Evolutionary conservation across 2,797 vertebrate genomes (phyloP).

Genomic region (Sardinella longiceps): DNA sequence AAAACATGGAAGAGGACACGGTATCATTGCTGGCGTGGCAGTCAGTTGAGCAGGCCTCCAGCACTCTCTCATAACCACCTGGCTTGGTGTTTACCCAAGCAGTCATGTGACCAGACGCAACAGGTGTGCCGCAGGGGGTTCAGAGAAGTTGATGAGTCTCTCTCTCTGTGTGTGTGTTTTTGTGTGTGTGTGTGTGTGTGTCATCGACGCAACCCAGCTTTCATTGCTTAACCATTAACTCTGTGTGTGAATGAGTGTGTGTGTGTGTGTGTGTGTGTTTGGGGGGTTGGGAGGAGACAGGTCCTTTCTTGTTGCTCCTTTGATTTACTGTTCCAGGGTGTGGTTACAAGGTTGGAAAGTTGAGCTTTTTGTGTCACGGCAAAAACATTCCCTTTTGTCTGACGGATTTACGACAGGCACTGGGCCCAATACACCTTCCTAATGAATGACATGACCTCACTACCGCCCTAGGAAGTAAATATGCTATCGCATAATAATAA

Average conservation of each 20-base stretch:
- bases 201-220: constrained; percentile 62
- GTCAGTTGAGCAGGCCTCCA: background rate
- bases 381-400: constrained; percentile 12
- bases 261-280: constrained; percentile 49
- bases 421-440: background rate
- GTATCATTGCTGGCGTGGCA: background rate
- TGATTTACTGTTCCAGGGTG: constrained; percentile 2
- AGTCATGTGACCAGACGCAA: constrained; percentile 14
- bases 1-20: background rate
- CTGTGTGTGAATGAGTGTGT: constrained; percentile 62
- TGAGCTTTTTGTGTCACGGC: background rate
- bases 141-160: background rate
- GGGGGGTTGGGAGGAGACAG: background rate
- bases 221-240: constrained; percentile 64
- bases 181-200: constrained; percentile 24
- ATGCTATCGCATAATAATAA: constrained; percentile 13
- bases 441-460: background rate
- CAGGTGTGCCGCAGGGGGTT: background rate
- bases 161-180: constrained; percentile 23
- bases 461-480: background rate
- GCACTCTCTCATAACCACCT: background rate
- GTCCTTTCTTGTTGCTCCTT: constrained; percentile 4
- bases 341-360: constrained; percentile 16
- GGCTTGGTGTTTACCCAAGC: background rate
- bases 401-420: constrained; percentile 9